These are phyloP conservation scores for Blastobasis adustella DNA, from an alignment of 2,888 invertebrate species.

Conservation along the genomic window DNA sequence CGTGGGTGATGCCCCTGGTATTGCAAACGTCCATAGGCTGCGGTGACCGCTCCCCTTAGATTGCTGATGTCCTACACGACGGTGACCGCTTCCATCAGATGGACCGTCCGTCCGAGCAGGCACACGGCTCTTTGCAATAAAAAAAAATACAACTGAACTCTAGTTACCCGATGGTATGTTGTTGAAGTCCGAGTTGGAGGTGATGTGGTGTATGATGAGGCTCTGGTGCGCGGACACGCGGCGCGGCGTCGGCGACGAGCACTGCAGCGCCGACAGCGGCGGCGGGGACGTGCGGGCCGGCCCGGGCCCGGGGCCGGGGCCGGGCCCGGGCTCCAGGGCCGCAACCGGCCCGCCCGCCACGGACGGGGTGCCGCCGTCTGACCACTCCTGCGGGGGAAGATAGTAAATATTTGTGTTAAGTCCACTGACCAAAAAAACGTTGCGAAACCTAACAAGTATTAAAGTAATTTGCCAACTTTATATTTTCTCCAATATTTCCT, in stretches of 20 bases:
- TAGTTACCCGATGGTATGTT: slow-evolving; percentile 55
- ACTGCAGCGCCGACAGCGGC: slow-evolving; percentile 66
- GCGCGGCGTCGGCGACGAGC: slow-evolving; percentile 65
- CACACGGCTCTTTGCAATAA: no score
- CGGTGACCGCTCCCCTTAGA: no score
- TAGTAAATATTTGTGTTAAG: not conserved
- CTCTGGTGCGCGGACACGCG: slow-evolving; percentile 66
- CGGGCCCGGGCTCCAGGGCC: slow-evolving; percentile 18
- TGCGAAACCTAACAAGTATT: no score
- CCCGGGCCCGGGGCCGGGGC: slow-evolving; percentile 1
- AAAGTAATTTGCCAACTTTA: no score
- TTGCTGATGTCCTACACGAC: no score
- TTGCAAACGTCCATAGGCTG: no score
- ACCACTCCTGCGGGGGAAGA: slow-evolving; percentile 38
- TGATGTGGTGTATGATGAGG: slow-evolving; percentile 69
- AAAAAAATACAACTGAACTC: not conserved
- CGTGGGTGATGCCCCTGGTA: no score
- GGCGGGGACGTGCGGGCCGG: slow-evolving; percentile 42
- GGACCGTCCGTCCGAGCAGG: no score
- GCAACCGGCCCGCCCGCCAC: slow-evolving; percentile 33
- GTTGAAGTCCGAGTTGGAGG: slow-evolving; percentile 66
- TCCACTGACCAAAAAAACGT: no score
- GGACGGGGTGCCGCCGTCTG: slow-evolving; percentile 29
- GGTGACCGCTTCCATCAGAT: no score
- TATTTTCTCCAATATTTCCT: no score